Evolutionary conservation across 2,113 vertebrate species (phyloP).

Genomic region (Steatornis caripensis): DNA sequence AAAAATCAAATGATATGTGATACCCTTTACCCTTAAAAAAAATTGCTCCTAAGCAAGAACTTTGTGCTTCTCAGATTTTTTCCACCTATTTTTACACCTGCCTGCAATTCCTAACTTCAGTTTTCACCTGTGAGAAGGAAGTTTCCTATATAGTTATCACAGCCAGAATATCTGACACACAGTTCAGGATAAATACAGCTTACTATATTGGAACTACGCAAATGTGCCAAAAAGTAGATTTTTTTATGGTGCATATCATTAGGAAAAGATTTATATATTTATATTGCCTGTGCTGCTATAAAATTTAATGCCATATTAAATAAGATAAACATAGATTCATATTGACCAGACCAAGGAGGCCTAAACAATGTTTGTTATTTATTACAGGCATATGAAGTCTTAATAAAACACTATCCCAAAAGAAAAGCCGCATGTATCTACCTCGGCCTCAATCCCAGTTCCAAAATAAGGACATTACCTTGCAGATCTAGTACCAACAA

Average conservation of each 20-base stretch:
- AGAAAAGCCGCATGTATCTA: background rate
- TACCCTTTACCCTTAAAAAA: background rate
- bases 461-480: conserved; percentile 72
- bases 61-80: background rate
- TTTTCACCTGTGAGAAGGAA: background rate
- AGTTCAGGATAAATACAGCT: background rate
- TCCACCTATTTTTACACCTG: background rate
- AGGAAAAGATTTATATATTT: background rate
- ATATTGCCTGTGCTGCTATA: background rate
- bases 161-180: background rate
- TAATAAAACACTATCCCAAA: background rate
- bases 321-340: background rate
- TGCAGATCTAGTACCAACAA: conserved; percentile 94
- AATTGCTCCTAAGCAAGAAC: background rate
- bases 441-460: background rate
- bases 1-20: background rate
- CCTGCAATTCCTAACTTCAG: background rate
- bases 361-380: background rate
- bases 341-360: background rate
- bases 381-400: background rate
- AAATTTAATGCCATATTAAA: background rate
- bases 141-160: background rate
- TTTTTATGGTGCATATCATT: background rate
- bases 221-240: background rate
- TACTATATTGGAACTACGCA: background rate